A percentile compares a stretch with the other conserved stretches of the same genome.
Evolutionary conservation across 2,888 invertebrate genomes (phyloP).

Genomic region (Drosophila nigricruria): DNA sequence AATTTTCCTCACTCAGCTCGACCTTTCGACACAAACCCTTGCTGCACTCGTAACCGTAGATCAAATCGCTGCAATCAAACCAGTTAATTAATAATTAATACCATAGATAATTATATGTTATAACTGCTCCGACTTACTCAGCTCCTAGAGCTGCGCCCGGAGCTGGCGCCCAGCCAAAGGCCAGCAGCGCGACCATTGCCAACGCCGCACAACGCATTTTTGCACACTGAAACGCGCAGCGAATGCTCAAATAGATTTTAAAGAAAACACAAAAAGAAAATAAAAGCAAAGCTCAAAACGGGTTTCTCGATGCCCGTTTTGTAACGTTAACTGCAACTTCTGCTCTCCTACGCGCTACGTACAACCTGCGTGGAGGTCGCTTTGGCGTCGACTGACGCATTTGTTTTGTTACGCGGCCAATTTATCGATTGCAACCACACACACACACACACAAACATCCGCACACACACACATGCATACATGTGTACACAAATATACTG

Average conservation of each 20-base stretch:
- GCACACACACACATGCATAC: neutral
- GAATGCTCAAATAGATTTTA: slow-evolving; percentile 45
- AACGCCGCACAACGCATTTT: slow-evolving; percentile 52
- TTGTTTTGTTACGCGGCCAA: slow-evolving; percentile 46
- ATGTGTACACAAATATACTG: slow-evolving; percentile 5
- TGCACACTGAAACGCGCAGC: slow-evolving; percentile 20
- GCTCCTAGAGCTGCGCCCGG: slow-evolving; percentile 40
- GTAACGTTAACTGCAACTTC: neutral
- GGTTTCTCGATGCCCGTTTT: slow-evolving; percentile 41
- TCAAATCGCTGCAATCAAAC: slow-evolving; percentile 49
- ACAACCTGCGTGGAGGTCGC: slow-evolving; percentile 32
- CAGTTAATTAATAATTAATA: slow-evolving; percentile 1
- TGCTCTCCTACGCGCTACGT: neutral
- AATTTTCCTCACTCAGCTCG: slow-evolving; percentile 80
- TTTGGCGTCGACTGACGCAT: slow-evolving; percentile 45
- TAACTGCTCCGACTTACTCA: slow-evolving; percentile 44
- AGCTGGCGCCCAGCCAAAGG: slow-evolving; percentile 50
- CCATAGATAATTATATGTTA: neutral
- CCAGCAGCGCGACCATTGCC: slow-evolving; percentile 48
- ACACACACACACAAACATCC: neutral
- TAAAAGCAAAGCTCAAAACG: slow-evolving; percentile 35
- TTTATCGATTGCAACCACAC: slow-evolving; percentile 61
- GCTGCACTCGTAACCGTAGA: slow-evolving; percentile 84
- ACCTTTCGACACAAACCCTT: slow-evolving; percentile 81
- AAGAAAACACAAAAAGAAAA: slow-evolving; percentile 17